A percentile compares a stretch with the other conserved stretches of the same genome.
Conservation (phyloP, 1,140 invertebrate species). For the Plectus sambesii region DNA sequence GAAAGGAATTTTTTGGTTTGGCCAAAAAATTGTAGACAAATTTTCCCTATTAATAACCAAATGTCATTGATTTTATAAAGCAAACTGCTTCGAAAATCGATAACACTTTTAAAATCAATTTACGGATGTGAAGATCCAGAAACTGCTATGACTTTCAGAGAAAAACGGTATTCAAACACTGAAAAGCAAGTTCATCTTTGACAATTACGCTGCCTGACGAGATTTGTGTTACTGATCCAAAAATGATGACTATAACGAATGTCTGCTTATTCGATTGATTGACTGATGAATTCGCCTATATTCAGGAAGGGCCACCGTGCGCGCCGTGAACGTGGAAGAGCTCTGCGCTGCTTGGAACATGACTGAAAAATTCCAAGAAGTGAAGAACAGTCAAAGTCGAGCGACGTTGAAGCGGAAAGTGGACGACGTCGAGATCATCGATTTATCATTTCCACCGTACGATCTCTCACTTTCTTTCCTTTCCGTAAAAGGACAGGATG, state of each 20-base stretch:
- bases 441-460: conserved; percentile 34
- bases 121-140: too few species aligned
- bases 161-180: too few species aligned
- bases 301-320: conserved; percentile 35
- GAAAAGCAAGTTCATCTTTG: too few species aligned
- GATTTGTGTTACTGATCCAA: too few species aligned
- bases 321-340: conserved; percentile 31
- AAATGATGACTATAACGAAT: too few species aligned
- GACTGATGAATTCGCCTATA: too few species aligned
- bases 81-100: conserved; percentile 43
- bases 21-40: neutral
- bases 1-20: neutral
- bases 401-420: conserved; percentile 16
- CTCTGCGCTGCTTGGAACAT: conserved; percentile 37
- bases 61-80: conserved; percentile 23
- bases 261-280: too few species aligned
- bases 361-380: conserved; percentile 19
- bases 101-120: too few species aligned
- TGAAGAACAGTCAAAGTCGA: conserved; percentile 1
- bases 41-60: neutral
- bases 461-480: conserved; percentile 13
- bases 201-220: too few species aligned
- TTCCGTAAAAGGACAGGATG: too few species aligned
- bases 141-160: too few species aligned
- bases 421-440: conserved; percentile 16